Evolutionary conservation across 2,113 vertebrate genomes (phyloP).

Genomic region (Rhynchomys soricoides): DNA sequence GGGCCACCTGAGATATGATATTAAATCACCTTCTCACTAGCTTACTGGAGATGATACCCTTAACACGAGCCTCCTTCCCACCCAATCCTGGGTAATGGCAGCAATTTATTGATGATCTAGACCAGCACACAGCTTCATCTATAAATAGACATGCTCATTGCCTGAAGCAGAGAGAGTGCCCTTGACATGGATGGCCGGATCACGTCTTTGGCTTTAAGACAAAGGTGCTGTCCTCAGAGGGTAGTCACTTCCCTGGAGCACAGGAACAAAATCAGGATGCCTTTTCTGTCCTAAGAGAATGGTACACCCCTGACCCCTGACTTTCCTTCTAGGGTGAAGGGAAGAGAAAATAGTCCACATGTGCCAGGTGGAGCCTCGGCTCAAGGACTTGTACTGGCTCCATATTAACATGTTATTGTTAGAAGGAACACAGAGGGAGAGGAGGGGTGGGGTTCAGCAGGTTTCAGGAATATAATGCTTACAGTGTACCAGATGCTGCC

Average conservation of each 20-base stretch:
- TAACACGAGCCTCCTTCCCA: background rate
- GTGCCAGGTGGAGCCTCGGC: background rate
- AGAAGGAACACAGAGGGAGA: background rate
- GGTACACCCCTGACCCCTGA: background rate
- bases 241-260: background rate
- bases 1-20: background rate
- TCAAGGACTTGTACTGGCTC: background rate
- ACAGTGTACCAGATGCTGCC: fast-evolving
- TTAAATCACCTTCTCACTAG: background rate
- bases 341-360: fast-evolving
- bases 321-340: background rate
- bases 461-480: background rate
- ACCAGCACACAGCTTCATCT: background rate
- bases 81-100: background rate
- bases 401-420: background rate
- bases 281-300: background rate
- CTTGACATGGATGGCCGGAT: background rate
- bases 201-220: background rate
- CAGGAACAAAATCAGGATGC: background rate
- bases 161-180: background rate
- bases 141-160: background rate
- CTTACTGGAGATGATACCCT: background rate
- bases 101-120: background rate
- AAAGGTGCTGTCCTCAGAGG: background rate
- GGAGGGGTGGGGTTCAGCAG: too few species aligned